Evolutionary conservation across 2,888 invertebrate genomes (phyloP).

Genomic region (Rhamphomyia laevipes): DNA sequence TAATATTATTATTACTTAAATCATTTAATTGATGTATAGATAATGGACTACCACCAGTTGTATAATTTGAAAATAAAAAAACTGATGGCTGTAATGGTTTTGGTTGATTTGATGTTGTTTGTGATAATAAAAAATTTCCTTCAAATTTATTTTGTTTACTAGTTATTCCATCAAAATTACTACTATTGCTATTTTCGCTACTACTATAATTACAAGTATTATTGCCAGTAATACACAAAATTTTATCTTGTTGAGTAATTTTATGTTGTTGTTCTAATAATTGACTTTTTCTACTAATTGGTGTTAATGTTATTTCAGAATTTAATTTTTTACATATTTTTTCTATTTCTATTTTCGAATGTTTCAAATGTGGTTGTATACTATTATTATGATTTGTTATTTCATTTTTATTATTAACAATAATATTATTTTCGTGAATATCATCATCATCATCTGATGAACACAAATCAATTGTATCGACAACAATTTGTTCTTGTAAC

Average conservation of each 20-base stretch:
- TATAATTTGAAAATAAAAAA: conserved; percentile 33
- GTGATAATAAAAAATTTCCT: conserved; percentile 18
- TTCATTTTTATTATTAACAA: not conserved
- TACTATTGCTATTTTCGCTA: not conserved
- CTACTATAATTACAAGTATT: not conserved
- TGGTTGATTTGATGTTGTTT: conserved; percentile 17
- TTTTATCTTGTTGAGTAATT: no score
- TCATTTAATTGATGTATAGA: conserved; percentile 11
- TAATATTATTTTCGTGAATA: not conserved
- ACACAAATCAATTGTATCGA: conserved; percentile 53
- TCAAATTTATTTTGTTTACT: conserved; percentile 12
- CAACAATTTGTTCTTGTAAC: conserved; percentile 26
- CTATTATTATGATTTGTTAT: not conserved
- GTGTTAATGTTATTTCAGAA: conserved; percentile 16
- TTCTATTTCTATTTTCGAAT: not conserved
- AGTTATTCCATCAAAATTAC: not conserved
- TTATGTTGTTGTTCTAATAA: no score
- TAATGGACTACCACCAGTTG: conserved; percentile 15
- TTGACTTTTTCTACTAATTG: conserved; percentile 7
- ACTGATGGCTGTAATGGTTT: conserved; percentile 33
- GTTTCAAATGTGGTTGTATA: conserved; percentile 1
- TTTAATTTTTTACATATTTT: conserved; percentile 11
- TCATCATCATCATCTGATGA: conserved; percentile 50
- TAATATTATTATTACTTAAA: conserved; percentile 14
- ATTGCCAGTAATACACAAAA: not conserved